Conservation (phyloP, 2,797 vertebrate genomes). For the Sebastes matsubarae region DNA sequence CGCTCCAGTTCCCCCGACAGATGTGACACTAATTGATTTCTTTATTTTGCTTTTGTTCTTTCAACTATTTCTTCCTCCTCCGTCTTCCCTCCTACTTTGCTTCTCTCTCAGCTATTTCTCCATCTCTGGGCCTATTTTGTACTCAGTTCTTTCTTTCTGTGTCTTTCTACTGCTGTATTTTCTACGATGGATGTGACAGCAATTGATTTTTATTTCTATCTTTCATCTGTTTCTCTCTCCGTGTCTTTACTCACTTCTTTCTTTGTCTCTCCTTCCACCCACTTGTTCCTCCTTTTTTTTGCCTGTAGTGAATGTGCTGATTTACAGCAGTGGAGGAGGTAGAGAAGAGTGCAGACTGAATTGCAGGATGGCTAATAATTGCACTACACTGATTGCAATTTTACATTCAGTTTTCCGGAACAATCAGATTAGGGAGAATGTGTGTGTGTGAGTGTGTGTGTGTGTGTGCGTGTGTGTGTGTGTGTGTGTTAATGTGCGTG, state of each 20-base stretch:
- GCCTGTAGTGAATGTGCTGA: constrained; percentile 36
- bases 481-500: constrained; percentile 17
- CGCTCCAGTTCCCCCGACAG: constrained; percentile 29
- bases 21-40: constrained; percentile 54
- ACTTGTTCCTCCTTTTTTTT: constrained; percentile 35
- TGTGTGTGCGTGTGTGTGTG: neutral
- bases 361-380: constrained; percentile 72
- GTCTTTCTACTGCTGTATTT: constrained; percentile 1
- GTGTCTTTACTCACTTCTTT: constrained; percentile 9
- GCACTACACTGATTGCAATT: constrained; percentile 76
- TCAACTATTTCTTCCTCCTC: constrained; percentile 7
- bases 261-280: constrained; percentile 40
- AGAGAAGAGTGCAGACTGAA: constrained; percentile 51
- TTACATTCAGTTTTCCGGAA: constrained; percentile 73
- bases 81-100: constrained; percentile 1
- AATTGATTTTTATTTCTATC: constrained; percentile 26
- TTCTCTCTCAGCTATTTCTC: neutral
- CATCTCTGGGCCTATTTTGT: constrained; percentile 2
- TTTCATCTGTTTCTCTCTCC: neutral
- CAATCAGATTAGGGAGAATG: constrained; percentile 68
- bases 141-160: neutral
- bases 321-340: constrained; percentile 51
- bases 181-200: constrained; percentile 29
- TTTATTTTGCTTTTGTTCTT: constrained; percentile 48
- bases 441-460: constrained; percentile 2